A percentile compares a stretch with the other conserved stretches of the same genome.
These are phyloP conservation scores for Crenichthys baileyi DNA, from an alignment of 2,797 vertebrate genomes.

Conservation along the genomic window DNA sequence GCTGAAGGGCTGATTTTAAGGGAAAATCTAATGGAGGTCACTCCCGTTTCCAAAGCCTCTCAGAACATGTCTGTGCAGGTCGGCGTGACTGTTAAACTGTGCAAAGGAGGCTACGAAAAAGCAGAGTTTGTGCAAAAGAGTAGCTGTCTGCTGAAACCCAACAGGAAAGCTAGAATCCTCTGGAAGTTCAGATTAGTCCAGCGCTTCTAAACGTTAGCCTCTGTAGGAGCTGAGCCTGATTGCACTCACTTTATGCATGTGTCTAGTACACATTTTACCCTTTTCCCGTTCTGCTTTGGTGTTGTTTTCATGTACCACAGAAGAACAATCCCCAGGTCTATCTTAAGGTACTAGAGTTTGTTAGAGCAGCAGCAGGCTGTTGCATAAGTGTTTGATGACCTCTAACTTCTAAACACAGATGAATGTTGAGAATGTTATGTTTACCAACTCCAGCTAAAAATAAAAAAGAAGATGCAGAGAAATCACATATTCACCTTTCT, in stretches of 20 bases:
- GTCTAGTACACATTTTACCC: background rate
- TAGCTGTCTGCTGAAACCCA: constrained; percentile 30
- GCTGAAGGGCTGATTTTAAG: constrained; percentile 25
- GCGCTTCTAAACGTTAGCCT: background rate
- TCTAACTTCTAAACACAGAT: constrained; percentile 60
- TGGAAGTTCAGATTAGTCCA: constrained; percentile 17
- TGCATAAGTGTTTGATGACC: constrained; percentile 76
- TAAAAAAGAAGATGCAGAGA: constrained; percentile 12
- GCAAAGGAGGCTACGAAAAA: constrained; percentile 56
- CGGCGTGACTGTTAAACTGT: constrained; percentile 41
- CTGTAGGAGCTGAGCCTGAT: constrained; percentile 17
- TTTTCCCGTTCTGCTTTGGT: constrained; percentile 42
- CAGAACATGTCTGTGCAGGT: constrained; percentile 63
- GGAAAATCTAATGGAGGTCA: constrained; percentile 62
- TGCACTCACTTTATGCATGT: background rate
- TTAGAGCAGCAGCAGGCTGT: constrained; percentile 60
- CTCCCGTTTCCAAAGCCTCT: constrained; percentile 46
- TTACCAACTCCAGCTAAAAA: constrained; percentile 23
- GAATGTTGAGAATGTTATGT: constrained; percentile 42
- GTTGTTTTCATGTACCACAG: constrained; percentile 72
- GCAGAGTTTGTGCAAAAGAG: constrained; percentile 48
- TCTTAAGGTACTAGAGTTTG: constrained; percentile 65
- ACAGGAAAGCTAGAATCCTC: constrained; percentile 15
- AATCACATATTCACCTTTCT: constrained; percentile 6
- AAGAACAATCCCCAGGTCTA: constrained; percentile 75